These are phyloP conservation scores for Drosophila ustulata DNA, from an alignment of 2,888 invertebrate species.

Conservation along the genomic window DNA sequence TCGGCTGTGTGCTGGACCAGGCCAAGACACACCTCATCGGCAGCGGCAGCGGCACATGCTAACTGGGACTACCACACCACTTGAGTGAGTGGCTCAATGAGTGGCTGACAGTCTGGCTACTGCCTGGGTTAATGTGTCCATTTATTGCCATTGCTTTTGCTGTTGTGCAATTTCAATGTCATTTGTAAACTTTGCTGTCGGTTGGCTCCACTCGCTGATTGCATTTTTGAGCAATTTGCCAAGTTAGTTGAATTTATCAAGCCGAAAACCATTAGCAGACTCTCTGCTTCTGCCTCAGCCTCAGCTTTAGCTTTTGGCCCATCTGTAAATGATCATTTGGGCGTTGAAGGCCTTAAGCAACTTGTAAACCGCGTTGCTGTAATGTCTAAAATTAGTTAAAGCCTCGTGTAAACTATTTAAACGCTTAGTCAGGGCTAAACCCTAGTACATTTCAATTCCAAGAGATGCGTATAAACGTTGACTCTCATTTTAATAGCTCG, in stretches of 20 bases:
- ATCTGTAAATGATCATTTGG: constrained; percentile 16
- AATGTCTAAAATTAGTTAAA: constrained; percentile 12
- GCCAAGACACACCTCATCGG: constrained; percentile 44
- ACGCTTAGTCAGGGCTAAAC: constrained; percentile 3
- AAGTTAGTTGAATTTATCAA: constrained; percentile 39
- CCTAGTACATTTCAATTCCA: background rate
- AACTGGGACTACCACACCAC: constrained; percentile 16
- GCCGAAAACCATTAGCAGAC: constrained; percentile 34
- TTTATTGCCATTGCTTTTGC: constrained; percentile 34
- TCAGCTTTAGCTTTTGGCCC: background rate
- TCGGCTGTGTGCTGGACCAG: constrained; percentile 29
- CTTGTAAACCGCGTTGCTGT: constrained; percentile 17
- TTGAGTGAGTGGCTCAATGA: constrained; percentile 40
- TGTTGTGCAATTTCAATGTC: constrained; percentile 68
- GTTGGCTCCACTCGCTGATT: constrained; percentile 44
- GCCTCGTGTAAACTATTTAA: constrained; percentile 7
- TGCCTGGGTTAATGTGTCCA: constrained; percentile 53
- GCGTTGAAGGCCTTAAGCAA: constrained; percentile 11
- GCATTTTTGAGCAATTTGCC: constrained; percentile 47
- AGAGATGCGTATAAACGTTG: background rate
- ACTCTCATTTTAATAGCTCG: constrained; percentile 5
- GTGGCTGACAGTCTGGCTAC: constrained; percentile 40
- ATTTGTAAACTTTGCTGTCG: constrained; percentile 46
- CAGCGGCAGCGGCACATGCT: constrained; percentile 26
- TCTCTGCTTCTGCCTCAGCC: constrained; percentile 5